A percentile compares a stretch with the other conserved stretches of the same genome.
Evolutionary conservation across 2,888 invertebrate species (phyloP).

Genomic region (Phrixothrix hirtus): DNA sequence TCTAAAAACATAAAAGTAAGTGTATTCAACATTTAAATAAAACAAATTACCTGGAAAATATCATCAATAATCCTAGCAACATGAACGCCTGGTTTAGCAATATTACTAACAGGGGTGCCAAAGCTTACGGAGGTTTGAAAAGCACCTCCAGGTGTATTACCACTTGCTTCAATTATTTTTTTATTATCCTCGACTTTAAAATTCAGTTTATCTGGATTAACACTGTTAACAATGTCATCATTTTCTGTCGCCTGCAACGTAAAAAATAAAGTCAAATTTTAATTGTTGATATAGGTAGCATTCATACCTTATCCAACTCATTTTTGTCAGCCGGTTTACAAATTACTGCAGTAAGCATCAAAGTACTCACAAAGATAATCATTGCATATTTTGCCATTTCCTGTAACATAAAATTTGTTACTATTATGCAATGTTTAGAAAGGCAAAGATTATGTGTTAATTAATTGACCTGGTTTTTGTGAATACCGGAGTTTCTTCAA

Average conservation of each 20-base stretch:
- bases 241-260: conserved; percentile 18
- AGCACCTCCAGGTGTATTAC: not conserved
- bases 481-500: too few relatives aligned
- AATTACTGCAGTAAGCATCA: too few relatives aligned
- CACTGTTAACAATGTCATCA: conserved; percentile 18
- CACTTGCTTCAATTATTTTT: not conserved
- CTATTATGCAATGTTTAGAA: too few relatives aligned
- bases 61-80: conserved; percentile 52
- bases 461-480: too few relatives aligned
- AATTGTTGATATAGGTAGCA: too few relatives aligned
- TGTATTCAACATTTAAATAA: too few relatives aligned
- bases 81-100: conserved; percentile 46
- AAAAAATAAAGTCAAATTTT: not conserved
- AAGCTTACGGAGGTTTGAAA: conserved; percentile 11
- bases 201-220: conserved; percentile 10
- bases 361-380: too few relatives aligned
- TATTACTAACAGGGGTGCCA: conserved; percentile 39
- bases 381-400: too few relatives aligned
- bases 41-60: conserved; percentile 53
- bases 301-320: too few relatives aligned
- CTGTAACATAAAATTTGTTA: too few relatives aligned
- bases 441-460: too few relatives aligned
- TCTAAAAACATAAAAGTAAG: conserved; percentile 43
- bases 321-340: too few relatives aligned
- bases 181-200: not conserved